phyloP scores from a whole-genome alignment of 1,140 invertebrate genomes.

The Halesus radiatus region DNA sequence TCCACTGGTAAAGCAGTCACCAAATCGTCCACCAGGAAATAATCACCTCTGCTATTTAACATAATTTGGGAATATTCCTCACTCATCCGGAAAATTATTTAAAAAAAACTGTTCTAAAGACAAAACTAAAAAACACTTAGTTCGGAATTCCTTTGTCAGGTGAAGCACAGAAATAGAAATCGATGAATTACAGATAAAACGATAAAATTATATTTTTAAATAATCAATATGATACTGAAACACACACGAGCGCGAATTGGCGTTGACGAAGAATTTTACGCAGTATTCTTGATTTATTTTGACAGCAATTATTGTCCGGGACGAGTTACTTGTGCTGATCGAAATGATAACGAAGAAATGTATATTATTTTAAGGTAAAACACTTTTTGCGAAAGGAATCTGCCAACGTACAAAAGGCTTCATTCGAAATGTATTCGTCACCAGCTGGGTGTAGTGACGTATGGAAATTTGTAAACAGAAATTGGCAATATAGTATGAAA shows the following conservation, averaged over 20 bases:
- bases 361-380: slow-evolving; percentile 27
- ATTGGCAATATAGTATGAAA: slow-evolving; percentile 40
- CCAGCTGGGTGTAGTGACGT: slow-evolving; percentile 52
- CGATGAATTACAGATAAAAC: slow-evolving; percentile 7
- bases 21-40: slow-evolving; percentile 72
- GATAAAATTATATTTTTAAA: slow-evolving; percentile 25
- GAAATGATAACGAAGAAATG: slow-evolving; percentile 16
- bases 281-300: slow-evolving; percentile 29
- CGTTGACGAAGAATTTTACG: slow-evolving; percentile 29
- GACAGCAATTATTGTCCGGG: slow-evolving; percentile 14
- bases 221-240: slow-evolving; percentile 41
- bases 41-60: slow-evolving; percentile 67
- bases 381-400: slow-evolving; percentile 36
- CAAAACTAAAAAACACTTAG: slow-evolving; percentile 4
- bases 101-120: too few relatives aligned
- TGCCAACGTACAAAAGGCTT: slow-evolving; percentile 47
- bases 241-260: slow-evolving; percentile 28
- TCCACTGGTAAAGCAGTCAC: slow-evolving; percentile 70
- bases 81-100: too few relatives aligned
- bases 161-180: slow-evolving; percentile 8
- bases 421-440: slow-evolving; percentile 52
- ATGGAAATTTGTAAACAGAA: slow-evolving; percentile 55
- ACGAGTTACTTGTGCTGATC: not conserved
- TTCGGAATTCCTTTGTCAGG: slow-evolving; percentile 28
- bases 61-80: slow-evolving; percentile 60